Conservation (phyloP, 2,797 vertebrate species). For the Anguilla anguilla region DNA sequence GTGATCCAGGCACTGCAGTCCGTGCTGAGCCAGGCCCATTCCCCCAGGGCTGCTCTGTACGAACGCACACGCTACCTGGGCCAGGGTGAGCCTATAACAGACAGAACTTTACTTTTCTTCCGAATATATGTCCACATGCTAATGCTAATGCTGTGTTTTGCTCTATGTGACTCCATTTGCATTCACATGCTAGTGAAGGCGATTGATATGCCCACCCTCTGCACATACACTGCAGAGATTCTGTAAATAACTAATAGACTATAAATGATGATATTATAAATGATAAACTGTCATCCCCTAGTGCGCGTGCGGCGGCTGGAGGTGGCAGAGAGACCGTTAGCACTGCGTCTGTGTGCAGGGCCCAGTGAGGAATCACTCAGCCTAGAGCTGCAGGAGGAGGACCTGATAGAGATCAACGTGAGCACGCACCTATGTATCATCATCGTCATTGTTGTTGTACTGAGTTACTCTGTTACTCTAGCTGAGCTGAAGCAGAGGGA, state of each 20-base stretch:
- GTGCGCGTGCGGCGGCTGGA: slow-evolving; percentile 85
- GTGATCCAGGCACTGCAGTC: slow-evolving; percentile 92
- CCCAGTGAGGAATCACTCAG: slow-evolving; percentile 86
- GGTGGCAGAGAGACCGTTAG: slow-evolving; percentile 84
- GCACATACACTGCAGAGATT: background rate
- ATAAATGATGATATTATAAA: background rate
- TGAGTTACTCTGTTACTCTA: background rate
- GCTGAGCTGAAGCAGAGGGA: background rate
- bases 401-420: slow-evolving; percentile 92
- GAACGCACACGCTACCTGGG: slow-evolving; percentile 83
- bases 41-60: slow-evolving; percentile 90
- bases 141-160: background rate
- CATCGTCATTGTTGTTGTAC: background rate
- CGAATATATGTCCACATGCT: background rate
- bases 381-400: slow-evolving; percentile 92
- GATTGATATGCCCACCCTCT: background rate
- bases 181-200: background rate
- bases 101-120: background rate
- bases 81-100: slow-evolving; percentile 75
- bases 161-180: background rate
- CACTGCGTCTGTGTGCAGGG: slow-evolving; percentile 85
- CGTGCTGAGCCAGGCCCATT: slow-evolving; percentile 90
- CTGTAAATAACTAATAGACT: background rate
- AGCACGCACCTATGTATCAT: slow-evolving; percentile 34
- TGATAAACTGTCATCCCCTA: slow-evolving; percentile 50